Conservation (phyloP, 1,140 invertebrate genomes). For the Polyergus mexicanus region DNA sequence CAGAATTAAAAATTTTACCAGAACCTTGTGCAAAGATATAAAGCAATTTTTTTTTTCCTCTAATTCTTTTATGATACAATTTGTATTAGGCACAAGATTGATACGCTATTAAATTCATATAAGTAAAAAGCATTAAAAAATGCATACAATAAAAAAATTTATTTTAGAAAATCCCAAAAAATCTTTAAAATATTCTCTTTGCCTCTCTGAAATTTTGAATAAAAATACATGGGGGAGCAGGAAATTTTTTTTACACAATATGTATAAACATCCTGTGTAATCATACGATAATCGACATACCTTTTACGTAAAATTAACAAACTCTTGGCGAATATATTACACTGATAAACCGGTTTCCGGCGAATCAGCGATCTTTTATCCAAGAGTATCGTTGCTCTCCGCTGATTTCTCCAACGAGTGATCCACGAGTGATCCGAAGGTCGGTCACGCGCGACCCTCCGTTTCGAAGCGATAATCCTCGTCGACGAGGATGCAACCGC, state of each 20-base stretch:
- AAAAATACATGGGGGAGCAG: too few relatives aligned
- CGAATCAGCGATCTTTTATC: constrained; percentile 4
- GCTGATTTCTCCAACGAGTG: constrained; percentile 32
- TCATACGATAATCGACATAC: background rate
- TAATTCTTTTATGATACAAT: background rate
- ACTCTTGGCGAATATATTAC: background rate
- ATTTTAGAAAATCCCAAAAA: too few relatives aligned
- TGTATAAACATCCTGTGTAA: too few relatives aligned
- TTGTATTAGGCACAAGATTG: background rate
- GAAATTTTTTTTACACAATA: too few relatives aligned
- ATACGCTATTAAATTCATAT: background rate
- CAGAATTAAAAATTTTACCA: background rate
- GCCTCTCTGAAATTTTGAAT: too few relatives aligned
- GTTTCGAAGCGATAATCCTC: background rate
- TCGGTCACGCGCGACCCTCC: background rate
- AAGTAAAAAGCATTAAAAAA: too few relatives aligned
- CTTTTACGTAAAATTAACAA: background rate
- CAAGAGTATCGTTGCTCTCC: constrained; percentile 31
- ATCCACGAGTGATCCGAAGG: background rate
- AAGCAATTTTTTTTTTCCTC: too few relatives aligned
- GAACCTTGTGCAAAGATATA: too few relatives aligned
- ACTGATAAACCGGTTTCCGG: background rate
- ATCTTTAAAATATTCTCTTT: too few relatives aligned
- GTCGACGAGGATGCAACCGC: background rate
- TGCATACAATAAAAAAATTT: too few relatives aligned